Conservation (phyloP, 2,797 vertebrate species). For the Melanitta fusca region DNA sequence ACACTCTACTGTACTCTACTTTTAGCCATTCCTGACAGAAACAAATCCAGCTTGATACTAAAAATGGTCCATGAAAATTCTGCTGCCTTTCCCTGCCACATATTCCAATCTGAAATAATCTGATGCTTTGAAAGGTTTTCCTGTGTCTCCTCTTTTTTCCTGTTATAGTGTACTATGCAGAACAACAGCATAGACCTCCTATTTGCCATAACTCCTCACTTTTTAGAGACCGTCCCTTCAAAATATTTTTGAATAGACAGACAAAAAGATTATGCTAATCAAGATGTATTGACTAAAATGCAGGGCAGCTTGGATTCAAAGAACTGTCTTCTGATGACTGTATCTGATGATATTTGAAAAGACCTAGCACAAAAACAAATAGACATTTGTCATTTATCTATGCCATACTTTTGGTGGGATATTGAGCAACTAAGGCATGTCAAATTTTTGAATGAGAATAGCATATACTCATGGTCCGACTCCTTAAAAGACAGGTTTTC, state of each 20-base stretch:
- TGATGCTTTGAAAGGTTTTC: neutral
- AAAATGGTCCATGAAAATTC: neutral
- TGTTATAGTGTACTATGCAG: neutral
- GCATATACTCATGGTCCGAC: neutral
- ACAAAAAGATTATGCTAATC: neutral
- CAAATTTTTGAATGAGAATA: neutral
- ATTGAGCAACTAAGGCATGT: neutral
- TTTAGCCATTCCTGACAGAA: neutral
- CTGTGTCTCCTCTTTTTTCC: neutral
- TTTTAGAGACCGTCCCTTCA: neutral
- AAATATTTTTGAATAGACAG: neutral
- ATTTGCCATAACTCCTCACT: neutral
- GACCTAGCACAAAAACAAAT: neutral
- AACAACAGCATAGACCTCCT: neutral
- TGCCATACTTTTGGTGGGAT: neutral
- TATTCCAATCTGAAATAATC: neutral
- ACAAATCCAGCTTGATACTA: neutral
- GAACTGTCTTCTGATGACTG: neutral
- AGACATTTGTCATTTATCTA: neutral
- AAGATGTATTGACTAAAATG: neutral
- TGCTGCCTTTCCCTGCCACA: neutral
- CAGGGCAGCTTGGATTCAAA: neutral
- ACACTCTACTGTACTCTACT: neutral
- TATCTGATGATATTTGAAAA: neutral
- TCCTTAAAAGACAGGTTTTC: neutral